Conservation (phyloP, 2,797 vertebrate genomes). For the Gymnocypris eckloni region DNA sequence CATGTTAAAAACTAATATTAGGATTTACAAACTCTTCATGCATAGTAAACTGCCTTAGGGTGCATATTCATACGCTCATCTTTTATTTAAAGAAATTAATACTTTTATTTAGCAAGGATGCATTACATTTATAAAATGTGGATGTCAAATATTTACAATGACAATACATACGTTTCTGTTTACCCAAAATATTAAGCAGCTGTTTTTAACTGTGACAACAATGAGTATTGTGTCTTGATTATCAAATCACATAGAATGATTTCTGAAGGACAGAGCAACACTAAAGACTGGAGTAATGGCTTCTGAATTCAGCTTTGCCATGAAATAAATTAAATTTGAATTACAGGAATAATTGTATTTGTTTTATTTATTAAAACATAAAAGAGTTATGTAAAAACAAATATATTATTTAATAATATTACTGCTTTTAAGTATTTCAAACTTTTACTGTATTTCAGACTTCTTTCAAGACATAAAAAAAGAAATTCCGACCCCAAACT, state of each 20-base stretch:
- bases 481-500: not conserved
- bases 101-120: not conserved
- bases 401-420: too few relatives aligned
- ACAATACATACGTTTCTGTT: not conserved
- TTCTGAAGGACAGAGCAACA: not conserved
- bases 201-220: not conserved
- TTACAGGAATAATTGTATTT: not conserved
- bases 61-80: not conserved
- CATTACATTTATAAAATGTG: not conserved
- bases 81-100: not conserved
- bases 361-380: not conserved
- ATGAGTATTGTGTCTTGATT: not conserved
- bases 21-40: not conserved
- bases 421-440: not conserved
- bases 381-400: not conserved
- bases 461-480: not conserved
- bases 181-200: too few relatives aligned
- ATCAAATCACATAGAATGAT: not conserved
- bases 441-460: not conserved
- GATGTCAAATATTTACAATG: not conserved
- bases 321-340: too few relatives aligned
- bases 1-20: not conserved
- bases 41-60: not conserved
- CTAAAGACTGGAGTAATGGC: not conserved
- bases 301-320: too few relatives aligned